phyloP scores from a whole-genome alignment of 2,113 vertebrate genomes.

The Progne subis region DNA sequence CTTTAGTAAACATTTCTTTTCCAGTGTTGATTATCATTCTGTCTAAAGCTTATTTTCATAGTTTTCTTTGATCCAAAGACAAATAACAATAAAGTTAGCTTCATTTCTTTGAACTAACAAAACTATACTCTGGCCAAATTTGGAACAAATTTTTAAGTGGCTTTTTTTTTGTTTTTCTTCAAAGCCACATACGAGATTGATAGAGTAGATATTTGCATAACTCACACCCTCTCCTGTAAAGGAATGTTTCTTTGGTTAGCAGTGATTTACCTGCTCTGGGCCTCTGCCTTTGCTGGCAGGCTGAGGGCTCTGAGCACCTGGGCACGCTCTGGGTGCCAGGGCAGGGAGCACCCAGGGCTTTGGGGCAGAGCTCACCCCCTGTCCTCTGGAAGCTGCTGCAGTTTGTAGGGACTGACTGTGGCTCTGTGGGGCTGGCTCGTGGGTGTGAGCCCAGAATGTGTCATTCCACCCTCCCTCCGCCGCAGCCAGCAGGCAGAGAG shows the following conservation, averaged over 20 bases:
- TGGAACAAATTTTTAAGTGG: constrained; percentile 4
- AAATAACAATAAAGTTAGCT: constrained; percentile 63
- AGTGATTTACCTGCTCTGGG: neutral
- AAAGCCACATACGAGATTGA: constrained; percentile 5
- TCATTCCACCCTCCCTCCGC: rapidly evolving
- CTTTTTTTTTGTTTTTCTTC: constrained; percentile 25
- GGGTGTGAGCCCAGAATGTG: neutral
- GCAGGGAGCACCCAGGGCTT: neutral
- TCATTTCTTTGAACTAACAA: constrained; percentile 52
- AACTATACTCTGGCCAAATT: constrained; percentile 19
- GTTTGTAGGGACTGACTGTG: neutral
- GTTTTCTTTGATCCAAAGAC: constrained; percentile 70
- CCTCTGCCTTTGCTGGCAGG: neutral
- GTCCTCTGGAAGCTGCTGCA: neutral
- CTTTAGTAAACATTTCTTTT: constrained; percentile 68
- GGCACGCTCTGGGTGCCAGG: rapidly evolving
- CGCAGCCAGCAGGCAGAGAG: neutral
- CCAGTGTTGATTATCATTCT: constrained; percentile 65
- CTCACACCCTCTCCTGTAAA: neutral
- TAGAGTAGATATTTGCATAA: neutral
- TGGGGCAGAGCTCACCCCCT: neutral
- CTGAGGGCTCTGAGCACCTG: neutral
- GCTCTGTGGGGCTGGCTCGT: neutral
- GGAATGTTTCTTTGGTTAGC: neutral
- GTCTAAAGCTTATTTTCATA: constrained; percentile 73